Evolutionary conservation across 2,797 vertebrate genomes (phyloP).

Genomic region (Selene dorsalis): DNA sequence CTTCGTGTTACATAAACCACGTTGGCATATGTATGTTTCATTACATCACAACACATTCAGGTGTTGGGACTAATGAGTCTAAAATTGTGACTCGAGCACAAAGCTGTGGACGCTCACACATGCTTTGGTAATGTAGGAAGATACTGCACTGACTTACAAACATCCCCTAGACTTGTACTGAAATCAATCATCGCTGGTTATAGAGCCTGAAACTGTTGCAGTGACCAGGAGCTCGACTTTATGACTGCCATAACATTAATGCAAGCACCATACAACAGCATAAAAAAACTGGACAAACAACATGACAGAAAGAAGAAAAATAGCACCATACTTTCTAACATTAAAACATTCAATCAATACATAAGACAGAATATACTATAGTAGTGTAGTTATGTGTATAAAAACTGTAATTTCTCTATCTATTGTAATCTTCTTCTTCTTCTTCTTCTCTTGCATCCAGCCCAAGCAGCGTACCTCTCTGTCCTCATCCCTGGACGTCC

Average conservation of each 20-base stretch:
- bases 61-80: slow-evolving; percentile 3
- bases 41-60: neutral
- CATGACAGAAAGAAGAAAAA: too few relatives aligned
- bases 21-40: neutral
- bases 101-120: too few relatives aligned
- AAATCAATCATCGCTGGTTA: neutral
- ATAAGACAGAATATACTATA: too few relatives aligned
- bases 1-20: slow-evolving; percentile 2
- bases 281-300: too few relatives aligned
- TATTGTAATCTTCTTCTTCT: neutral
- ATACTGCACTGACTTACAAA: neutral
- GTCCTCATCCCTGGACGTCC: slow-evolving; percentile 93
- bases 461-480: slow-evolving; percentile 96
- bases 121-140: neutral
- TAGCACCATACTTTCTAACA: too few relatives aligned
- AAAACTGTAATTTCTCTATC: neutral
- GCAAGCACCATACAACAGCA: neutral
- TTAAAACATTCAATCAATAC: too few relatives aligned
- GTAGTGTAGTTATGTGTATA: too few relatives aligned
- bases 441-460: slow-evolving; percentile 72
- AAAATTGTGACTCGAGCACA: neutral
- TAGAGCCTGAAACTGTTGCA: neutral
- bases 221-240: neutral
- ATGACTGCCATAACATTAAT: neutral
- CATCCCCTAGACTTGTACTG: neutral